Percentiles rank a stretch among this genome's conserved stretches.
Conservation (phyloP, 2,888 invertebrate species). For the Noctua comes region DNA sequence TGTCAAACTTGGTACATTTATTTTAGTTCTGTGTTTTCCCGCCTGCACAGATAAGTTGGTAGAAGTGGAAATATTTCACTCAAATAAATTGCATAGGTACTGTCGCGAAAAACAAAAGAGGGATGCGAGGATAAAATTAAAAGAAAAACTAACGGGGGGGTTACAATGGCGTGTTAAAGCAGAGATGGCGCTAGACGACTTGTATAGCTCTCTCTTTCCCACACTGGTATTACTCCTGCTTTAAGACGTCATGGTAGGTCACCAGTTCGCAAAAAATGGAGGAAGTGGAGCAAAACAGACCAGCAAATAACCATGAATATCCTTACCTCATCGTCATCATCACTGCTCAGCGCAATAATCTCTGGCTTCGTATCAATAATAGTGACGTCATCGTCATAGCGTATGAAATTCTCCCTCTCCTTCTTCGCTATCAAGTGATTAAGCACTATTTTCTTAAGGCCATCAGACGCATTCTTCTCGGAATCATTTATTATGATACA, state of each 20-base stretch:
- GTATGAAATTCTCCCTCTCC: constrained; percentile 69
- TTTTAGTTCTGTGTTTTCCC: neutral
- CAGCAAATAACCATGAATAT: neutral
- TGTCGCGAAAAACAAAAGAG: neutral
- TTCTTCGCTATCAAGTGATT: constrained; percentile 64
- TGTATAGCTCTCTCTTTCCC: too few relatives aligned
- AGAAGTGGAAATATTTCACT: neutral
- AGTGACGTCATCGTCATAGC: constrained; percentile 82
- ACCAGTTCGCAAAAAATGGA: neutral
- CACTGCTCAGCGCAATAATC: constrained; percentile 86
- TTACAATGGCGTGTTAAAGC: too few relatives aligned
- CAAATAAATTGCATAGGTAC: neutral
- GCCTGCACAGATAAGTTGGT: neutral
- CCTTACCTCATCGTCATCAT: constrained; percentile 83
- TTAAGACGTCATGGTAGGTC: too few relatives aligned
- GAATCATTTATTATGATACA: constrained; percentile 62
- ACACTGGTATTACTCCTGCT: too few relatives aligned
- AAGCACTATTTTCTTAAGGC: constrained; percentile 66
- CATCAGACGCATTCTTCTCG: constrained; percentile 55
- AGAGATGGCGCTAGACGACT: too few relatives aligned
- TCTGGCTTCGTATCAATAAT: constrained; percentile 82
- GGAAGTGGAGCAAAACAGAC: neutral
- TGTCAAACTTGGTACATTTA: neutral
- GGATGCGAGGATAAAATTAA: neutral
- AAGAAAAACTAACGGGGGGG: neutral